A percentile compares a stretch with the other conserved stretches of the same genome.
These are phyloP conservation scores for Nyctereutes procyonoides DNA, from an alignment of 2,113 vertebrate genomes.

Conservation along the genomic window DNA sequence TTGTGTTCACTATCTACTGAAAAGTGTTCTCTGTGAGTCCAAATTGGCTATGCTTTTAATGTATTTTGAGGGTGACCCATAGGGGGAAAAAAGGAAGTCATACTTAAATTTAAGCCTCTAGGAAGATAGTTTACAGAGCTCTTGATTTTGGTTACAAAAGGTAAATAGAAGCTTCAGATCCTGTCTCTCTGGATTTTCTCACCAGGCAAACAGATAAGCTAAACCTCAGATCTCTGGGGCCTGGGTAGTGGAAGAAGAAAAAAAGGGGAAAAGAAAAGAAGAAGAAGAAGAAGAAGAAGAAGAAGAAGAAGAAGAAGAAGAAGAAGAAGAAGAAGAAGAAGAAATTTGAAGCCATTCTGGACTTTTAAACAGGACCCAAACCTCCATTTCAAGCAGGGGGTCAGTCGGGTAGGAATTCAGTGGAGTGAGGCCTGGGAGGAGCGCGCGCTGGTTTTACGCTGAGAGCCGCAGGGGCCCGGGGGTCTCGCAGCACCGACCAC, in stretches of 20 bases:
- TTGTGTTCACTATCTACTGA: neutral
- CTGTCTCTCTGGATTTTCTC: neutral
- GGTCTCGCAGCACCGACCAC: neutral
- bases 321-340: neutral
- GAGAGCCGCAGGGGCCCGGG: neutral
- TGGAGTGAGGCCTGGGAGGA: neutral
- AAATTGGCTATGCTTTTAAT: neutral
- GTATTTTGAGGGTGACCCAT: neutral
- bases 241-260: neutral
- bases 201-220: neutral
- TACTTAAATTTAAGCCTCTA: neutral
- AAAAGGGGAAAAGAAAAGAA: neutral
- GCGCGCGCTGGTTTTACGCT: accelerated
- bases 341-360: slow-evolving; percentile 76
- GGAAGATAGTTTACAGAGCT: neutral
- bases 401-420: neutral
- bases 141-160: neutral
- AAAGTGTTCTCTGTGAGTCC: neutral
- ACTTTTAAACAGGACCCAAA: neutral
- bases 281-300: neutral
- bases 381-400: neutral
- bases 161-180: neutral
- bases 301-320: neutral
- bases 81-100: neutral
- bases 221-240: neutral